Evolutionary conservation across 2,888 invertebrate genomes (phyloP), one percentile per base, ranked within the genome.

Genomic region (Sipunculus nudus): DNA sequence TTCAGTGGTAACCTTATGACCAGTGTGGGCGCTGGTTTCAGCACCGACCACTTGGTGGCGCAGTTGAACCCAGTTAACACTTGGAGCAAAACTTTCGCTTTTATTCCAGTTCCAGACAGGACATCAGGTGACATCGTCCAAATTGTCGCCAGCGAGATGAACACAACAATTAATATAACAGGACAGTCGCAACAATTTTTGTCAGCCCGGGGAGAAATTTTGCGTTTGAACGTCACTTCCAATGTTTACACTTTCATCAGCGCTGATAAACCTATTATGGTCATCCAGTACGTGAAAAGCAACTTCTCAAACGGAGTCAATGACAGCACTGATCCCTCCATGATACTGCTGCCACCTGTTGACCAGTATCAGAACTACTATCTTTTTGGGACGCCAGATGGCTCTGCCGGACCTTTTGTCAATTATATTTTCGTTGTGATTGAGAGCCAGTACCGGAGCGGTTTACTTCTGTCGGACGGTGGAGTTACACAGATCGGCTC

Each of bases 51-150:
- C 57, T 62, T 78, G 39, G 70, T 74, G 3, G 77, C 75, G 49
- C 70, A 74, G 64, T 38, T 78, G 45, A 64, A 69, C 8, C 72
- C 78, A 0, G 57, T 72, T 1, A 68, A 71, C 41, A 70, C 71
- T 26, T 78, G 78, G 78, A 78, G 78, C 10, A 68, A 65, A 29
- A 53, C 67, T 38, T 79, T 76, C 65, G 62, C 74, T 28, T 72
- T 73, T 5, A 75, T 73, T 2, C 76, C 76, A 16, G 71, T 76
- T 8, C 74, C 77, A 2, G 70, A 67, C 40, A 61, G 76, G 38
- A 70, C 70, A 3, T 67, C 67, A 1, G 78, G 77, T 3, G 78
- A 78, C 54, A 53, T 75, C 23, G 72, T 73, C 54, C 60, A 72
- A 45, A 53, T 78, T 0, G 57, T 68, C 68, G 60, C n/a, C n/a